Base-by-base conservation (phyloP, 2,888 invertebrate genomes). In the Standfussiana lucernea region DNA sequence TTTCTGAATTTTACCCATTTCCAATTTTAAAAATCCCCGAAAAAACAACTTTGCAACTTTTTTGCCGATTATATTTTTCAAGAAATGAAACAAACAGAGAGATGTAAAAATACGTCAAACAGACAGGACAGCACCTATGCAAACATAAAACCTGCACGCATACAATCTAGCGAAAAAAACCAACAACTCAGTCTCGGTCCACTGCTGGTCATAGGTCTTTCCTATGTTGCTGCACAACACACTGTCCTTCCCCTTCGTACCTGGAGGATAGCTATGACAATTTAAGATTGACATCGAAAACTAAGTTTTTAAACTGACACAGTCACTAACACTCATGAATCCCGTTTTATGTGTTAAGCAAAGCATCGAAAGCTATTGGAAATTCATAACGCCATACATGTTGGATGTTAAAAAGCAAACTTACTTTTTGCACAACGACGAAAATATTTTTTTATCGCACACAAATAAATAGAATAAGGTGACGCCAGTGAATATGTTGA, bases 391-490 rank as follows among this genome's bases (percentile, higher is more conserved):
- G 2, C 13, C 21, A 32, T 10, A 35, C n/a, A 37, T 28, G 50
- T 32, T 3, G 15, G 15, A 10, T 0, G 21, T 21, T 0, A 37
- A 45, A 47, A 50, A 40, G 40, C 0, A 15, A 3, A 82, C 78
- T 85, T 80, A 93, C 93, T 88, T 91, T 61, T 82, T 87, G 62
- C 88, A 86, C 2, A 93, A 70, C 78, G 68, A 78, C 0, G 37
- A 0, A 6, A 90, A 79, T 6, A 89, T 84, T 0, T 73, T 80
- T 53, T 79, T 90, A 71, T 91, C 91, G 79, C 86, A 90, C 1
- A 92, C 85, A 68, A 92, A 93, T 10, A 91, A 74, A 18, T 90
- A 66, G 85, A 93, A 94, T 50, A 94, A 89, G n/a, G 82, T 13
- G 7, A 92, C 74, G 1, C 93, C 94, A 5, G 82, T 86, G 0